Evolutionary conservation across 2,113 vertebrate genomes (phyloP), one percentile per base, ranked within the genome.

Genomic region (Tetrax tetrax): DNA sequence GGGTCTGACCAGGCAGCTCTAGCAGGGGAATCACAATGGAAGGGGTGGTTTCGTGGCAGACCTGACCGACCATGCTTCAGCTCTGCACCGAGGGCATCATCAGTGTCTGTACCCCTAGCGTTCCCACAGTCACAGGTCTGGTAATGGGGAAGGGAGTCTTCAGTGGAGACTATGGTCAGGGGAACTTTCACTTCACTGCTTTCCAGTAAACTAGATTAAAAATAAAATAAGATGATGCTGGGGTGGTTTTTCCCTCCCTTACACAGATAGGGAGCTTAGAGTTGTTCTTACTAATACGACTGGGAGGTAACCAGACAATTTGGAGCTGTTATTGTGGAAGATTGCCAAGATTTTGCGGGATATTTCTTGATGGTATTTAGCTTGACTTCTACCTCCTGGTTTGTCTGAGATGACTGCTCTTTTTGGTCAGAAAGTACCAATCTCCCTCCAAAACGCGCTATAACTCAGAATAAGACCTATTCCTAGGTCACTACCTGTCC

Each of bases 21-120:
- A 48, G 41, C 41, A 65, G 15, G 21, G 9, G 27, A 54, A 65
- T 24, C 17, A 29, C 11, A 23, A 22, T 0, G 7, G 50, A 16
- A 70, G 70, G 12, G 23, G 18, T 16, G 10, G 60, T 31, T 83
- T 48, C 0, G 1, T 19, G 60, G 37, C 48, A 74, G 37, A 69
- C 21, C 12, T 0, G 3, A 11, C 31, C 1, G 1, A 45, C 47
- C 0, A 1, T 23, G 6, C 48, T 25, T 47, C 47, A 86, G 18
- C 14, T 25, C 59, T 43, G n/a, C 21, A n/a, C 0, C 0, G n/a
- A 50, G 13, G 14, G 13, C 8, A 31, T 24, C 80, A 10, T 37
- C 2, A 1, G 45, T 0, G 0, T 33, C 69, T 23, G 24, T 1
- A 1, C 23, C 22, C 8, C 0, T 3, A 54, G 23, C 14, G 14